Evolutionary conservation across 2,888 invertebrate species (phyloP).

Genomic region (Leptinotarsa rubiginosa): DNA sequence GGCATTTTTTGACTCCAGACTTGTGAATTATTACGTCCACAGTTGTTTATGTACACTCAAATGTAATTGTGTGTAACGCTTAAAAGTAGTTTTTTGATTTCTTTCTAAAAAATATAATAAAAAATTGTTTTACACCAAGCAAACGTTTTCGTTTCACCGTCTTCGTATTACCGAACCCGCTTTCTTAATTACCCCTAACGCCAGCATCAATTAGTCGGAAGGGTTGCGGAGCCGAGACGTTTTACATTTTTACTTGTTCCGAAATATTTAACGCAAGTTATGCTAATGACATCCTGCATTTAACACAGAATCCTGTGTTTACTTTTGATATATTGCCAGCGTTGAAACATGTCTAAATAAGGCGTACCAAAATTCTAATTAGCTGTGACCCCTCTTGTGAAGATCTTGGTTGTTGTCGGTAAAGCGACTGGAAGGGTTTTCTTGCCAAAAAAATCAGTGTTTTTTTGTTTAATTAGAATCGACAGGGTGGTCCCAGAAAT

Average conservation of each 20-base stretch:
- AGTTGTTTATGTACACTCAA: too few species aligned
- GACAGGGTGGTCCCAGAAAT: conserved; percentile 17
- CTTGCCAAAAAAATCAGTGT: not conserved
- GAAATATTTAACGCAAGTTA: conserved; percentile 55
- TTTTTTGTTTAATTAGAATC: not conserved
- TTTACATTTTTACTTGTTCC: conserved; percentile 39
- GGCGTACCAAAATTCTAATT: conserved; percentile 47
- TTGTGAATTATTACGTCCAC: too few species aligned
- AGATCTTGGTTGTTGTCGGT: conserved; percentile 9
- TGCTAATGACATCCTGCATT: conserved; percentile 59
- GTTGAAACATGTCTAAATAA: conserved; percentile 44
- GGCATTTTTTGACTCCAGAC: too few species aligned
- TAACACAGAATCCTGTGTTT: conserved; percentile 48
- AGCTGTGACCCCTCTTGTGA: conserved; percentile 43
- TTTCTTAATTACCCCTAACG: conserved; percentile 49
- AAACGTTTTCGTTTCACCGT: not conserved
- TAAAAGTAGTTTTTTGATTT: not conserved
- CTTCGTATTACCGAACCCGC: conserved; percentile 35
- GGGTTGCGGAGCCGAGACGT: conserved; percentile 47
- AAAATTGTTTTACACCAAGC: not conserved
- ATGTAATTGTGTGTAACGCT: too few species aligned
- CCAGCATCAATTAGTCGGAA: conserved; percentile 48
- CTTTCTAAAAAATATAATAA: not conserved
- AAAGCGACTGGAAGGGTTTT: conserved; percentile 31
- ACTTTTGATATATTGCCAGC: conserved; percentile 45